These are phyloP conservation scores for Drosophila parabipectinata DNA, from an alignment of 1,140 invertebrate species.

Conservation along the genomic window DNA sequence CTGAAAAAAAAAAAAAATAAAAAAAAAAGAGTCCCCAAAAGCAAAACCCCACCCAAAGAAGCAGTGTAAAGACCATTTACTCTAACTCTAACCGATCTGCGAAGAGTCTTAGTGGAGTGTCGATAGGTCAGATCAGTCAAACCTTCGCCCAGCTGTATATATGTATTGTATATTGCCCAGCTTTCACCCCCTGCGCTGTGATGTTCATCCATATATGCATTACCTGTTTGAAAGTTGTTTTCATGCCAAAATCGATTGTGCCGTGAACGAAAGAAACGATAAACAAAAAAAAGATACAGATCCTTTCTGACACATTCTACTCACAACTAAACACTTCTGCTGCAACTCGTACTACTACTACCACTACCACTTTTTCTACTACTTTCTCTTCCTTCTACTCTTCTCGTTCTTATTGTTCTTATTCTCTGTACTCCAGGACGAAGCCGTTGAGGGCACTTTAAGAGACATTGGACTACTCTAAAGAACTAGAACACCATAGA, in stretches of 20 bases:
- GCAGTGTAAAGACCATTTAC: conserved; percentile 30
- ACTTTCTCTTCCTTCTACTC: conserved; percentile 61
- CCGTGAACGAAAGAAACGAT: conserved; percentile 22
- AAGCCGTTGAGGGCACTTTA: conserved; percentile 92
- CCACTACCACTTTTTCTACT: conserved; percentile 31
- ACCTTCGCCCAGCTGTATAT: conserved; percentile 50
- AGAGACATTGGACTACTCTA: conserved; percentile 93
- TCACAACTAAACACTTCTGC: conserved; percentile 21
- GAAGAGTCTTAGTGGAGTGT: conserved; percentile 50
- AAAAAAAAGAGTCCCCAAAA: conserved; percentile 10
- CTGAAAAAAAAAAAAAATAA: conserved; percentile 53
- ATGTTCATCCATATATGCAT: conserved; percentile 55
- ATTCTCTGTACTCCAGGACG: conserved; percentile 87
- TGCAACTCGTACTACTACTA: conserved; percentile 29
- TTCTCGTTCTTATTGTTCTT: conserved; percentile 84
- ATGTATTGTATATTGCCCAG: conserved; percentile 46
- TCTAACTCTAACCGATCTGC: conserved; percentile 17
- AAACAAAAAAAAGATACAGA: conserved; percentile 19
- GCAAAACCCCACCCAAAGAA: conserved; percentile 37
- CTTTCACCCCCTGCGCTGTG: conserved; percentile 48
- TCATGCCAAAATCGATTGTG: conserved; percentile 18
- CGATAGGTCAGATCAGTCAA: conserved; percentile 49
- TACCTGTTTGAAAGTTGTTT: conserved; percentile 35
- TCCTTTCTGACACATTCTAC: conserved; percentile 32
- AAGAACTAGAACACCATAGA: conserved; percentile 73